Evolutionary conservation across 2,888 invertebrate genomes (phyloP), one percentile per base, ranked within the genome.

Genomic region (Hirtodrosophila duncani): DNA sequence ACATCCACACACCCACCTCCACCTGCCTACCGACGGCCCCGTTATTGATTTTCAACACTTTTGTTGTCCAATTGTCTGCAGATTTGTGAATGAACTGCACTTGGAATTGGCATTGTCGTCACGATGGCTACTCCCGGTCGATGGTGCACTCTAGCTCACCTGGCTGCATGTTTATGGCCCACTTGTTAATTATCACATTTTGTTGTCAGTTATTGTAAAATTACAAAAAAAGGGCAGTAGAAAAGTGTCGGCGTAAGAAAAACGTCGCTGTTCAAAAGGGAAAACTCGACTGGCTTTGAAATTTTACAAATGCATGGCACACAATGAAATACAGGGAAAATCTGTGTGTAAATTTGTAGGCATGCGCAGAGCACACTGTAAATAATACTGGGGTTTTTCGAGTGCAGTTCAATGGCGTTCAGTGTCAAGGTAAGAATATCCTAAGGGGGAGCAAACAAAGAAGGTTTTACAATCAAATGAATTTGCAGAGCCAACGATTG

Each of bases 361-460:
- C 78, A 50, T 55, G 81, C 72, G 81, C 69, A 23, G 3, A 26
- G 21, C 6, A 1, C n/a, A 23, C 7, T 2, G 9, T 3, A 3
- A 2, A 14, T 24, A 55, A 70, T 60, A 60, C 42, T 2, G 56
- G 56, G 55, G 11, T 24, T 13, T 63, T 42, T 7, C 17, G 10
- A 26, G 9, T 59, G 61, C 52, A 53, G 59, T 63, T 63, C 61
- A 56, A 49, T 38, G 41, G 56, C 37, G 56, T 67, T 78, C 74
- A 82, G 50, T 77, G 74, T 64, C 77, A 82, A 82, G 77, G 81
- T 69, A 67, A 51, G 49, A 38, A 46, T 46, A 24, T 11, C 16
- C 24, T 11, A 11, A 36, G 7, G 10, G 20, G 18, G 5, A 24
- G 13, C 43, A 39, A 31, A 23, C 17, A 10, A 18, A 36, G 8